phyloP scores from a whole-genome alignment of 2,797 vertebrate genomes.

The Periparus ater region DNA sequence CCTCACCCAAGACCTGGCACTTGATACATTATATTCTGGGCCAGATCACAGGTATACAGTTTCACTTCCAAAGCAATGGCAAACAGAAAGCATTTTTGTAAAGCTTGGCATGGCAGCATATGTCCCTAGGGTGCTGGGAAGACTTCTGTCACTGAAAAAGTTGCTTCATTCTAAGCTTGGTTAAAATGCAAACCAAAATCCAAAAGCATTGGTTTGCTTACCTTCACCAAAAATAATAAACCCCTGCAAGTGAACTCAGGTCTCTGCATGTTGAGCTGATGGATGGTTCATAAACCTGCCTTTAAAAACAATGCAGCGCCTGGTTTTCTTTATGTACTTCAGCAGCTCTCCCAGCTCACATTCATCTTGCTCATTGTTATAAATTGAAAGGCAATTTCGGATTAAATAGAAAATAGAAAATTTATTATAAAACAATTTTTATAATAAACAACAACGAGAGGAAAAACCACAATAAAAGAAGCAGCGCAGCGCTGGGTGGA shows the following conservation, averaged over 20 bases:
- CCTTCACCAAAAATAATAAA: background rate
- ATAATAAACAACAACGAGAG: too few species aligned
- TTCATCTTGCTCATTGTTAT: background rate
- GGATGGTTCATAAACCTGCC: background rate
- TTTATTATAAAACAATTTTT: too few species aligned
- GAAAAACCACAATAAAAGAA: too few species aligned
- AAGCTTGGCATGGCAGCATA: background rate
- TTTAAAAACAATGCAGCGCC: background rate
- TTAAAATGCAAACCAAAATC: background rate
- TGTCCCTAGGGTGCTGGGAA: background rate
- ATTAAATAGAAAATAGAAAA: too few species aligned
- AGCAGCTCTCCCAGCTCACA: background rate
- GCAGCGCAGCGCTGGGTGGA: too few species aligned
- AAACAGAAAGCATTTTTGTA: background rate
- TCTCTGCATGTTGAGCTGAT: background rate
- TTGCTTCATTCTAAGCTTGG: background rate
- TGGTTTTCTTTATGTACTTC: background rate
- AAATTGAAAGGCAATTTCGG: too few species aligned
- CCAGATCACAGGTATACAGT: background rate
- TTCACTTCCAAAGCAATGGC: background rate
- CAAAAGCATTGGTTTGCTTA: background rate
- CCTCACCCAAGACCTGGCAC: background rate
- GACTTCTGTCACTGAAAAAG: background rate
- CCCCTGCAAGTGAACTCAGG: accelerated
- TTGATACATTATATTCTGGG: background rate